A percentile compares a stretch with the other conserved stretches of the same genome.
Conservation (phyloP, 2,113 vertebrate genomes). For the Dinomys branickii region DNA sequence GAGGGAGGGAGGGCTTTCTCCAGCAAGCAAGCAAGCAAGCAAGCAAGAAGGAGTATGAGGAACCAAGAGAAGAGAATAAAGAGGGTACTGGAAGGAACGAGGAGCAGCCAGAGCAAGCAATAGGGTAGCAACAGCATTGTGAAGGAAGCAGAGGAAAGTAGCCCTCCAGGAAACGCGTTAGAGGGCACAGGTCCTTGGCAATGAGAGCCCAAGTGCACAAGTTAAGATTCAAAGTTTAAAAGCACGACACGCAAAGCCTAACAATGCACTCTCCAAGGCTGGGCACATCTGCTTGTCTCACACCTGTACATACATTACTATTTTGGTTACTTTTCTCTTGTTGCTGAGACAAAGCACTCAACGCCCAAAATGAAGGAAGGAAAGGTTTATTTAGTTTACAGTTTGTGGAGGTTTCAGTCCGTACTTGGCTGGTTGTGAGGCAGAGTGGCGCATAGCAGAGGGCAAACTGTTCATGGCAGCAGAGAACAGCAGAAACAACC, state of each 20-base stretch:
- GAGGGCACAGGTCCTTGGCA: fast-evolving
- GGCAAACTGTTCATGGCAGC: no score
- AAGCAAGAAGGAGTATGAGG: fast-evolving
- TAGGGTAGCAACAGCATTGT: fast-evolving
- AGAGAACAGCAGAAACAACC: no score
- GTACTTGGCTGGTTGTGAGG: no score
- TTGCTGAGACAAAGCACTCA: no score
- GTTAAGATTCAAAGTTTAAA: fast-evolving
- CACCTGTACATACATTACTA: no score
- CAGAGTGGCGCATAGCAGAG: no score
- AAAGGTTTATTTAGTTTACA: no score
- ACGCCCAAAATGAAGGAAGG: no score
- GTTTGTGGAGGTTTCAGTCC: no score
- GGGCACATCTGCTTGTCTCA: neutral
- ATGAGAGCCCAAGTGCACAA: fast-evolving
- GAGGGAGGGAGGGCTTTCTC: neutral
- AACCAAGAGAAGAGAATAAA: fast-evolving
- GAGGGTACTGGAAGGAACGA: no score
- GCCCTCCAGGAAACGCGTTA: fast-evolving
- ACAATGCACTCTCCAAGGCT: neutral
- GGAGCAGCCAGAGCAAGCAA: neutral
- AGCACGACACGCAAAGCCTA: fast-evolving
- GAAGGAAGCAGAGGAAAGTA: neutral
- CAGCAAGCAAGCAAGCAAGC: no score
- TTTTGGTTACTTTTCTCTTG: no score